Evolutionary conservation across 1,140 invertebrate genomes (phyloP), one percentile per base, ranked within the genome.

Genomic region (Papilio xuthus): DNA sequence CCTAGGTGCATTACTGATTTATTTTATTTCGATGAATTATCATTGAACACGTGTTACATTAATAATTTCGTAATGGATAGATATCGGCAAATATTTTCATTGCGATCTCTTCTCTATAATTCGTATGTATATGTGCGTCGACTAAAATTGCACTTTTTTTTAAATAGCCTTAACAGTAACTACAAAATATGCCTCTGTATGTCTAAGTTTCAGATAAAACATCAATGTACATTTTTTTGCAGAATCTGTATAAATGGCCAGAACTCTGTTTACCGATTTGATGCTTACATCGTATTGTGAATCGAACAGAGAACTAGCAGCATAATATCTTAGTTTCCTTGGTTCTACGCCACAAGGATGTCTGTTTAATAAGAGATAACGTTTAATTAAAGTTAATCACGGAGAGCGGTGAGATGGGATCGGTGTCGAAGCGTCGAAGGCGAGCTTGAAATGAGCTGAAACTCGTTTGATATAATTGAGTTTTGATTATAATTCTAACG

Each of bases 301-400:
- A 28, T 28, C 60, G 26, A 32, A 67, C 10, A 26, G 26, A 32
- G 13, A 15, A 28, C 60, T 67, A 67, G 60, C 10, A 15, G 26
- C 4, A 67, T 28, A 20, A 10, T 20, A 67, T 26, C 4, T 67
- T 1, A 6, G 9, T 32, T 13, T 28, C 12, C 23, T 28, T 28
- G 9, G 4, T 28, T 3, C 13, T 67, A 28, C 10, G 4, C 53
- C 0, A 56, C 13, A 15, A 15, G 23, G 60, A 15, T 28, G 26
- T 67, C 60, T 67, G 23, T 67, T 92, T 91, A 91, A 93, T 93
- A 91, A 88, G 91, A 92, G 87, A 86, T 89, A 86, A 82, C 82
- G 82, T 90, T 93, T 91, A 92, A 92, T 92, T 93, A 92, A 90
- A 90, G 78, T 89, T 89, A 88, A 90, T 90, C 86, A 80, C 77